A percentile compares a stretch with the other conserved stretches of the same genome.
phyloP scores from a whole-genome alignment of 2,113 vertebrate species.

The Indri indri region DNA sequence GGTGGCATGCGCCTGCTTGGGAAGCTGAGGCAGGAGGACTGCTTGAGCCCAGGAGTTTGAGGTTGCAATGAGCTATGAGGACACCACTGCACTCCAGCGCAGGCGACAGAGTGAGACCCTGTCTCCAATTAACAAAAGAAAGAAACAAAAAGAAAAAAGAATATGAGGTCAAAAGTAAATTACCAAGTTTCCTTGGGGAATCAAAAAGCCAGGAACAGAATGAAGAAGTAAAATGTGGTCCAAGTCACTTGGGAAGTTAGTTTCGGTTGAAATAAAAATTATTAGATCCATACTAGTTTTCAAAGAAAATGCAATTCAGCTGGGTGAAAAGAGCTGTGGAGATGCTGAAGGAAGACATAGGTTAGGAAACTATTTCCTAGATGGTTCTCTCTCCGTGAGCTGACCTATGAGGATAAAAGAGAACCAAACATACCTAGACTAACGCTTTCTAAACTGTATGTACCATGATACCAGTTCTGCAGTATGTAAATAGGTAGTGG shows the following conservation, averaged over 20 bases:
- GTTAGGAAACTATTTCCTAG: background rate
- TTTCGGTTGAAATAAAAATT: constrained; percentile 46
- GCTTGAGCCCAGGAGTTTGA: too few species aligned
- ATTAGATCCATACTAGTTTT: background rate
- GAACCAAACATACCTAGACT: background rate
- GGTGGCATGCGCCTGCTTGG: too few species aligned
- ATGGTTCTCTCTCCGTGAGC: constrained; percentile 8
- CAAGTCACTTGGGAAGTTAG: constrained; percentile 42
- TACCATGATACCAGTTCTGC: background rate
- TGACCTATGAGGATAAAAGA: constrained; percentile 10
- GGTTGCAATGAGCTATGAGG: too few species aligned
- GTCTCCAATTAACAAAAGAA: too few species aligned
- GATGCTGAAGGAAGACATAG: background rate
- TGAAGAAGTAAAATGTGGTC: constrained; percentile 26
- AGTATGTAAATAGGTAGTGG: background rate
- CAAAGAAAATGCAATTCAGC: constrained; percentile 34
- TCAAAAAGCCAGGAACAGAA: constrained; percentile 23
- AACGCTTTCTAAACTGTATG: background rate
- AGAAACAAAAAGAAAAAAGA: too few species aligned
- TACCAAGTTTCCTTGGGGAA: constrained; percentile 18
- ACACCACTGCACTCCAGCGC: too few species aligned
- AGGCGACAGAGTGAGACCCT: too few species aligned
- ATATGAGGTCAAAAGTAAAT: constrained; percentile 53
- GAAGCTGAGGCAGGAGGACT: too few species aligned
- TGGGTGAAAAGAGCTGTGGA: background rate